Evolutionary conservation across 2,797 vertebrate species (phyloP).

Genomic region (Helicolenus hilgendorfi): DNA sequence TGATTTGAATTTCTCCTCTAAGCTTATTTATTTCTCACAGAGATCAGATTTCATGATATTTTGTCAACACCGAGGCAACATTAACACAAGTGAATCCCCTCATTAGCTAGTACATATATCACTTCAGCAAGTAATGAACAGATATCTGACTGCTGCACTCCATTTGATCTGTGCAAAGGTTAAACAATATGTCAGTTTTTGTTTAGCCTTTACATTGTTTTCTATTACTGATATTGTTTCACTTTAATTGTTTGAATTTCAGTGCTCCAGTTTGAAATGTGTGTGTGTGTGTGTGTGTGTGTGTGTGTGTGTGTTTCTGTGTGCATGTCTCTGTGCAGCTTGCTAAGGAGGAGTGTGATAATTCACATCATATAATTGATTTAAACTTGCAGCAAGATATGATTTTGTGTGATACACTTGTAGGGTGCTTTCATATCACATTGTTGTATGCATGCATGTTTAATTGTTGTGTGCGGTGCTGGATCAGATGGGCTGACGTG

Average conservation of each 20-base stretch:
- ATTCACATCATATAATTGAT: background rate
- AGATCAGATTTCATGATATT: background rate
- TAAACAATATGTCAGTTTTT: background rate
- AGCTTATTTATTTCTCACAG: background rate
- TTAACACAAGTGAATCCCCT: background rate
- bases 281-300: background rate
- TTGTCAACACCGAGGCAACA: background rate
- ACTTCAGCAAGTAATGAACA: background rate
- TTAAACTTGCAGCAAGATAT: background rate
- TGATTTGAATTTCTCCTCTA: background rate
- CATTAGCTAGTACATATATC: background rate
- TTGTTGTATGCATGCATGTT: background rate
- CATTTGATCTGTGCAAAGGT: background rate
- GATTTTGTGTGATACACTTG: background rate
- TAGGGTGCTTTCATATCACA: background rate
- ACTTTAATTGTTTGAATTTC: background rate
- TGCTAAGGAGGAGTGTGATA: background rate
- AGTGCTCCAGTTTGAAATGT: background rate
- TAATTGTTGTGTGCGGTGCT: background rate
- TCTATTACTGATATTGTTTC: background rate
- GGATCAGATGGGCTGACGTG: background rate
- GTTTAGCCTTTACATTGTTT: conserved; percentile 1
- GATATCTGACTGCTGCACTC: background rate
- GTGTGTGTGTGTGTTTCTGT: background rate
- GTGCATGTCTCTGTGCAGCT: background rate